Base-by-base conservation (phyloP, 1,140 invertebrate genomes). In the Protaetia brevitarsis region DNA sequence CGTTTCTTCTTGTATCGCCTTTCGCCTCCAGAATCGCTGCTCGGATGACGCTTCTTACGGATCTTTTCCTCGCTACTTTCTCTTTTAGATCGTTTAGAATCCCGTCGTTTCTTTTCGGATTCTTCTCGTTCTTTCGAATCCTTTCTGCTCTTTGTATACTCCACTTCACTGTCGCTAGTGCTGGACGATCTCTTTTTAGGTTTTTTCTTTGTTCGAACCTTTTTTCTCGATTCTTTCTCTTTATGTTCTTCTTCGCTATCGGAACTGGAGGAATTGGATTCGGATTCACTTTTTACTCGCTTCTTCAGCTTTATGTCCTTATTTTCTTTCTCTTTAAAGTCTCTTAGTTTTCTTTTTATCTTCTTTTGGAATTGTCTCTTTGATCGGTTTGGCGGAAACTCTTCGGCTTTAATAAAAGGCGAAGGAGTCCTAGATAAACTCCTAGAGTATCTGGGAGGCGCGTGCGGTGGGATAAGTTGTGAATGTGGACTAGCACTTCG, bases 381-480 rank as follows among this genome's bases (percentile, higher is more conserved):
- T 71, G 79, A 81, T 16, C 78, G 59, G 74, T 83, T 85, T 67
- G 83, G 84, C 7, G 79, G 75, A n/a, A 88, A 85, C 75, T 91
- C 89, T 70, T 89, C 86, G 57, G 88, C 87, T 78, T 90, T 89
- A 64, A 91, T 85, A 78, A 91, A 91, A 51, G 90, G 89, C 19
- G 89, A 91, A 19, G 90, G 89, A 1, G 90, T 91, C 66, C 90
- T 84, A 6, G 89, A 91, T 16, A 91, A 80, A 72, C 89, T 91
- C 77, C 83, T 84, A 19, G 86, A 87, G 74, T 85, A 88, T 62
- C 83, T 69, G 8, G 77, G 75, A 16, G 73, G 76, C 5, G 71
- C 75, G 28, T 73, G 65, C 5, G 75, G 76, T n/a, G 76, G 76
- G 59, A 76, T 74, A 5, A 74, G 68, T 7, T 64, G 65, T 60